Base-by-base conservation (phyloP, 2,888 invertebrate genomes). In the Digitonthophagus gazella region DNA sequence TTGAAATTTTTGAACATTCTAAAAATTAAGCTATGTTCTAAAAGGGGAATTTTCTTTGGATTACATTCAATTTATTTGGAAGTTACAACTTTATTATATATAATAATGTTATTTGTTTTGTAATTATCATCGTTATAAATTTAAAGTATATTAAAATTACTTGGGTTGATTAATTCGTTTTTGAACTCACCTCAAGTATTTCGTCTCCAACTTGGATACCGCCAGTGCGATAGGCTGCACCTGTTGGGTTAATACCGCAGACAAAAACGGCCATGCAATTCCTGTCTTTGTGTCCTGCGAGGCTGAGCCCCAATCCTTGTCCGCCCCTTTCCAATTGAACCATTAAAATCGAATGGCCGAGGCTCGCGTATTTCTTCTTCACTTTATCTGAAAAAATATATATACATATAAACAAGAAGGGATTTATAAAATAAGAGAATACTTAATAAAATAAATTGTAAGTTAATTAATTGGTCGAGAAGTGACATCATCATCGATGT, bases 231-330 rank as follows among this genome's bases (percentile, higher is more conserved):
- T 86, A 89, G 2, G 95, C 93, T 0, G 91, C 87, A 11, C 97
- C 97, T 2, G 90, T 91, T 0, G 96, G 94, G 82, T 97, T 92
- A 67, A 99, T 86, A n/a, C 97, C 98, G 75, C 96, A 97, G 20
- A 99, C 91, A 83, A 97, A 97, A 70, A 97, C 97, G 19, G 96
- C 96, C 97, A 97, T 97, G 78, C 93, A 92, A 79, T 91, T 93
- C 63, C 97, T 88, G 83, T 98, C 97, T 78, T 93, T 89, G 85
- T 98, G 97, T 0, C 98, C 98, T 0, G 97, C 96, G 74, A 99
- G 85, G 67, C 95, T 95, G 72, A 99, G 88, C 1, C 99, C 98
- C 67, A 98, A 86, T 0, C 92, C 93, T 69, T 89, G 88, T 19
- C 88, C 86, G 22, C 91, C 89, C 67, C 93, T 88, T 78, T 91